Base-by-base conservation (phyloP, 2,797 vertebrate species). In the Decapterus maruadsi region DNA sequence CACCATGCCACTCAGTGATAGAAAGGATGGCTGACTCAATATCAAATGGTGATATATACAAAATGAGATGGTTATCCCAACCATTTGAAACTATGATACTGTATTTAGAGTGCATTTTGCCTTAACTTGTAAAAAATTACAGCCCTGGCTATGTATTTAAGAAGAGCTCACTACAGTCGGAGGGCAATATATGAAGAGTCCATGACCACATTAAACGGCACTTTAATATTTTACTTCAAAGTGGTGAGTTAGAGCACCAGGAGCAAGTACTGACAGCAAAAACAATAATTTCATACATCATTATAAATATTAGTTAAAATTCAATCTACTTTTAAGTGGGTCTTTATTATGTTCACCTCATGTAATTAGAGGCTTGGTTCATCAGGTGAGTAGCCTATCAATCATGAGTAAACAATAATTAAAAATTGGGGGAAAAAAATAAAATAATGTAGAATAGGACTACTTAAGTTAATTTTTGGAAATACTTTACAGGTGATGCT, bases 41-140 rank as follows among this genome's bases (percentile, higher is more conserved):
- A 93, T 94, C 90, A 93, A 80, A 90, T 89, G 86, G 79, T 83
- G 83, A 92, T 90, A 88, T 86, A 86, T 86, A 82, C 79, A 82
- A 90, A 93, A 94, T 92, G 87, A 93, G 94, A 94, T 77, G 84
- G 87, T 87, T 90, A 87, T 90, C 85, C 81, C 73, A 85, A 85
- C 85, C 83, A 92, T 91, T 90, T 96, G 94, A 95, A 95, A 95
- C 87, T 69, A 80, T 87, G 94, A 95, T 96, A 95, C 95, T 96
- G 94, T 95, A 94, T 91, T 96, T 95, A 96, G 92, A 92, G 91
- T 82, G 89, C 92, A 93, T 95, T 96, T 95, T 92, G 93, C 92
- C 95, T 94, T 93, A 94, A 95, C 95, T 94, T 94, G 94, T 93
- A 92, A 94, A 95, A 36, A 95, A 96, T 95, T 95, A 96, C 92